Evolutionary conservation across 2,797 vertebrate species (phyloP).

Genomic region (Echiichthys vipera): DNA sequence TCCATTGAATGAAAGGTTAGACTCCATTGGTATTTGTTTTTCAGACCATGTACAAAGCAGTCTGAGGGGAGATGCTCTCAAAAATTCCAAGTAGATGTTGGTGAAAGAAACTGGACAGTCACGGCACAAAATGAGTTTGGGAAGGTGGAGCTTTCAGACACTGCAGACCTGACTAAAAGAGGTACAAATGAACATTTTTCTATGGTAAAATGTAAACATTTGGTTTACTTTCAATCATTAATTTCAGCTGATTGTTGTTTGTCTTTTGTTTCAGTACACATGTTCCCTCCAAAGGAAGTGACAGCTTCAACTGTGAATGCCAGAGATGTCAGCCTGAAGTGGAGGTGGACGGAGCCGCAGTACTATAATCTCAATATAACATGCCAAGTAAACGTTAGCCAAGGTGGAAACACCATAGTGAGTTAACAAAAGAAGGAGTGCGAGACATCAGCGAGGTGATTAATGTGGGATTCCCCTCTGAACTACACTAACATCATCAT

Average conservation of each 20-base stretch:
- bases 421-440: slow-evolving; percentile 15
- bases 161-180: slow-evolving; percentile 70
- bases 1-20: not conserved
- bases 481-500: not conserved
- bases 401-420: slow-evolving; percentile 44
- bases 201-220: not conserved
- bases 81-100: not conserved
- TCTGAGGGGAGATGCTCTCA: slow-evolving; percentile 7
- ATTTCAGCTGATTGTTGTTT: not conserved
- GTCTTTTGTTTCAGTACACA: slow-evolving; percentile 60
- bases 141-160: slow-evolving; percentile 55
- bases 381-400: slow-evolving; percentile 64
- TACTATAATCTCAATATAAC: slow-evolving; percentile 55
- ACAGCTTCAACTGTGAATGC: slow-evolving; percentile 4
- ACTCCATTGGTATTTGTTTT: slow-evolving; percentile 14
- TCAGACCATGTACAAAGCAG: not conserved
- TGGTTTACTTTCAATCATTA: not conserved
- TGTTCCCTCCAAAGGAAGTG: slow-evolving; percentile 49
- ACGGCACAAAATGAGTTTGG: slow-evolving; percentile 61
- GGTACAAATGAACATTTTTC: slow-evolving; percentile 50
- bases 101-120: slow-evolving; percentile 72
- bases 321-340: slow-evolving; percentile 66
- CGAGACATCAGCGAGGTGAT: not conserved
- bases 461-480: not conserved
- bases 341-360: slow-evolving; percentile 52